Percentiles rank a stretch among this genome's conserved stretches.
Evolutionary conservation across 2,113 vertebrate species (phyloP).

Genomic region (Tiliqua scincoides): DNA sequence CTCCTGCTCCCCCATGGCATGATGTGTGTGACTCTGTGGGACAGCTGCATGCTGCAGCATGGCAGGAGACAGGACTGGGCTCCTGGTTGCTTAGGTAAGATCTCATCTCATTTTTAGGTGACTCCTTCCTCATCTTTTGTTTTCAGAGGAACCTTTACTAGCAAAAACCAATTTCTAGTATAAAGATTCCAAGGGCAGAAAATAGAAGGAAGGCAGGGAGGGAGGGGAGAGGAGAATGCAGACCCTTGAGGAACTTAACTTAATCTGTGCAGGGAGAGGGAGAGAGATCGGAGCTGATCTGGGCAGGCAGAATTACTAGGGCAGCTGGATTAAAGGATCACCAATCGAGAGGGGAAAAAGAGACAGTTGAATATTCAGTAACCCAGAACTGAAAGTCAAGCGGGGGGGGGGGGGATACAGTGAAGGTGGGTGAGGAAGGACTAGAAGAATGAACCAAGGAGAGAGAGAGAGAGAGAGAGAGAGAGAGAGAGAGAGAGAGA

Average conservation of each 20-base stretch:
- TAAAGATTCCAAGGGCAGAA: slow-evolving; percentile 60
- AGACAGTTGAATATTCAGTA: slow-evolving; percentile 71
- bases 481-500: neutral
- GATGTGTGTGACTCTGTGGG: too few relatives aligned
- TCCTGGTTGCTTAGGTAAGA: slow-evolving; percentile 44
- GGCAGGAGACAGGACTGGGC: too few relatives aligned
- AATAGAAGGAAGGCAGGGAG: slow-evolving; percentile 57
- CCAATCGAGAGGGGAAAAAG: slow-evolving; percentile 66
- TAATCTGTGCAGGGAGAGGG: slow-evolving; percentile 57
- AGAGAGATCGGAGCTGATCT: slow-evolving; percentile 71
- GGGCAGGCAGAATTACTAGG: slow-evolving; percentile 70
- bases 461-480: slow-evolving; percentile 20
- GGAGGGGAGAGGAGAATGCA: slow-evolving; percentile 24
- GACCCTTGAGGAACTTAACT: slow-evolving; percentile 66
- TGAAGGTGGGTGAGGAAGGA: neutral
- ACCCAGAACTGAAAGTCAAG: slow-evolving; percentile 58
- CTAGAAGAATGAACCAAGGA: neutral
- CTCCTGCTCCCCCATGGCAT: too few relatives aligned
- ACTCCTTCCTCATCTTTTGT: slow-evolving; percentile 39
- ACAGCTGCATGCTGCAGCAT: too few relatives aligned
- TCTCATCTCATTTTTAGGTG: neutral
- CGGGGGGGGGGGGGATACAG: neutral
- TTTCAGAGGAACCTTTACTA: slow-evolving; percentile 54
- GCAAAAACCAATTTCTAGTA: slow-evolving; percentile 64
- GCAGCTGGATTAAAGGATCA: slow-evolving; percentile 73